Base-by-base conservation (phyloP, 2,888 invertebrate species). In the Amaurobius ferox region DNA sequence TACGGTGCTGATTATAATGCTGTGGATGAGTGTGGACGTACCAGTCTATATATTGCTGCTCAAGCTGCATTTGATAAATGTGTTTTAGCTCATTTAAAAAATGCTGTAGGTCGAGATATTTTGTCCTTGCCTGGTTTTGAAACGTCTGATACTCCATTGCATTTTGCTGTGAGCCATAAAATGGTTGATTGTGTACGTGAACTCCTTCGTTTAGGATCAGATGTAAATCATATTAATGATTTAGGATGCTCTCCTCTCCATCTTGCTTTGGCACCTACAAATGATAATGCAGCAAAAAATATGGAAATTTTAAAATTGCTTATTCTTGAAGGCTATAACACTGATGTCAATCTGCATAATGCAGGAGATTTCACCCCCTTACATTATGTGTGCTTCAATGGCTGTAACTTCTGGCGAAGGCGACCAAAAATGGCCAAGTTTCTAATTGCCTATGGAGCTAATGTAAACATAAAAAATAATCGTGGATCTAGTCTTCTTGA, bases 1-100 rank as follows among this genome's bases (percentile, higher is more conserved):
- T 90, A 90, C 88, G 91, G 91, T 0, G 91, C 91, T 1, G 91
- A 91, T 85, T 91, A 91, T 87, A 91, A 91, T 88, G 90, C 90
- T 26, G 90, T 90, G 9, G 90, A 91, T 88, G 91, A 90, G 78
- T 80, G 88, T 35, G 90, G 90, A 9, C 87, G 90, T 30, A 91
- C 91, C 3, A 90, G 90, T 88, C 88, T 91, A 29, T 91, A 90
- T 79, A 89, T 91, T 23, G 90, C 91, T 11, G 90, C 91, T 6
- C 88, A 90, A 72, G 87, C 88, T 48, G 90, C 90, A 0, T 89
- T 88, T 29, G 89, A 89, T 28, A 89, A 89, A 1, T 90, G 90
- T 88, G 90, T 91, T 2, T 89, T 90, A 73, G 89, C 90, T 0
- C 91, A 91, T 79, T 88, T 91, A 7, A 88, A 89, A 62, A 91